Percentiles rank a stretch among this genome's conserved stretches.
Conservation (phyloP, 2,888 invertebrate species). For the Plagodis dolabraria region DNA sequence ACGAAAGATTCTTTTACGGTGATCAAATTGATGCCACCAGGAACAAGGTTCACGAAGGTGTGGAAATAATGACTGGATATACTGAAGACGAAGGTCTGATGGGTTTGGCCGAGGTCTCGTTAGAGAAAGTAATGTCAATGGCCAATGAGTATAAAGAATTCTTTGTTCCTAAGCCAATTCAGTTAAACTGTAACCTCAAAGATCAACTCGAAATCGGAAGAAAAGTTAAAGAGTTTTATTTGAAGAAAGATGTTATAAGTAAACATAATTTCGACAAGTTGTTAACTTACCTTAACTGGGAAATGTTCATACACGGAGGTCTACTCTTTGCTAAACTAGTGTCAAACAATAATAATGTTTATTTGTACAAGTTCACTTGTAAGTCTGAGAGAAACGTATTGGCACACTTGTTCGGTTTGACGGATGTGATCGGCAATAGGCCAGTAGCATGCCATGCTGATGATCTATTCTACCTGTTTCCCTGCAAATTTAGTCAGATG, state of each 20-base stretch:
- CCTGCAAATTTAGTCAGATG: slow-evolving; percentile 36
- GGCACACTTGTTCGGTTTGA: slow-evolving; percentile 38
- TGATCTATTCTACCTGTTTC: slow-evolving; percentile 60
- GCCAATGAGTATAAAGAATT: slow-evolving; percentile 52
- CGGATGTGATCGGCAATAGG: slow-evolving; percentile 34
- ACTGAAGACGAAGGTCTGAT: slow-evolving; percentile 88
- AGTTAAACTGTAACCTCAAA: slow-evolving; percentile 43
- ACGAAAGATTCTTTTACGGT: slow-evolving; percentile 59
- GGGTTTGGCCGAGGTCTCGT: slow-evolving; percentile 28
- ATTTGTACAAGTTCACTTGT: slow-evolving; percentile 60
- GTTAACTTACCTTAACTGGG: slow-evolving; percentile 42
- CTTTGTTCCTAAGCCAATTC: slow-evolving; percentile 53
- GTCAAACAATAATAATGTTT: slow-evolving; percentile 49
- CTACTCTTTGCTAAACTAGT: slow-evolving; percentile 47
- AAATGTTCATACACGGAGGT: slow-evolving; percentile 49
- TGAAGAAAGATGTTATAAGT: slow-evolving; percentile 43
- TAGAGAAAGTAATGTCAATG: slow-evolving; percentile 41
- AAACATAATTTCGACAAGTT: slow-evolving; percentile 44
- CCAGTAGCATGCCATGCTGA: slow-evolving; percentile 50
- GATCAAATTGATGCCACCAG: slow-evolving; percentile 60
- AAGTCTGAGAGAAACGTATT: slow-evolving; percentile 57
- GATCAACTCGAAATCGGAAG: slow-evolving; percentile 55
- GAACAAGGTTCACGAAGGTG: slow-evolving; percentile 71
- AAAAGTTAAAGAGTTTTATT: slow-evolving; percentile 53
- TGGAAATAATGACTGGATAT: slow-evolving; percentile 89